Evolutionary conservation across 2,888 invertebrate genomes (phyloP).

Genomic region (Caenorhabditis japonica): DNA sequence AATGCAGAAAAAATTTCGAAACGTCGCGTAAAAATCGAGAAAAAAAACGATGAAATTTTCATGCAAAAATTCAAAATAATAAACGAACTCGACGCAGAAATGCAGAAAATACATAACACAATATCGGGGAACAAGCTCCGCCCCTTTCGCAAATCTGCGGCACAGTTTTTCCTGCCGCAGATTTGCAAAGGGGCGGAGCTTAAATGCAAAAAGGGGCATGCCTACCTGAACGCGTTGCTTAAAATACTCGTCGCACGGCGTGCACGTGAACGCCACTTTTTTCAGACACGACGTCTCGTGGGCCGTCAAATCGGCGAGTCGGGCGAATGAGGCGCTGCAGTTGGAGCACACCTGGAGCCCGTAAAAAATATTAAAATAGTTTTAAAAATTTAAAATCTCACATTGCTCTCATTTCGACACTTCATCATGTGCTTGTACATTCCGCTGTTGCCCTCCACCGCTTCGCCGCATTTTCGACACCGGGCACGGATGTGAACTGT

Average conservation of each 20-base stretch:
- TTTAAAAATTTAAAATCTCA: slow-evolving; percentile 13
- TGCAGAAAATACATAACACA: too few species aligned
- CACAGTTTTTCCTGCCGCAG: too few species aligned
- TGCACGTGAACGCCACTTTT: slow-evolving; percentile 49
- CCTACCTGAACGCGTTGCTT: slow-evolving; percentile 55
- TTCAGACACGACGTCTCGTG: slow-evolving; percentile 53
- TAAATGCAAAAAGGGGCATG: too few species aligned
- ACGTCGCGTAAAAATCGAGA: too few species aligned
- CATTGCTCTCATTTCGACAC: slow-evolving; percentile 32
- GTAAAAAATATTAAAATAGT: too few species aligned
- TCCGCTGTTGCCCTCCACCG: slow-evolving; percentile 25
- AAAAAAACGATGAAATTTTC: too few species aligned
- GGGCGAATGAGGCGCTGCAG: slow-evolving; percentile 40
- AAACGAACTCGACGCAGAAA: too few species aligned
- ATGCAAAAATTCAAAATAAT: too few species aligned
- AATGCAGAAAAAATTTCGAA: too few species aligned
- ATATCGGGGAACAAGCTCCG: too few species aligned
- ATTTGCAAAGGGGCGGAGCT: too few species aligned
- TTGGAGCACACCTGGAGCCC: slow-evolving; percentile 8
- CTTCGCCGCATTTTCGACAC: slow-evolving; percentile 38
- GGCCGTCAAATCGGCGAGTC: slow-evolving; percentile 32
- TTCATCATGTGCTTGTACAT: slow-evolving; percentile 48
- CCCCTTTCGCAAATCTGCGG: too few species aligned
- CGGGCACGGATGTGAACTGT: slow-evolving; percentile 24
- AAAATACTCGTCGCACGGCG: slow-evolving; percentile 47